A percentile compares a stretch with the other conserved stretches of the same genome.
phyloP scores from a whole-genome alignment of 2,113 vertebrate genomes.

The Anser cygnoides region DNA sequence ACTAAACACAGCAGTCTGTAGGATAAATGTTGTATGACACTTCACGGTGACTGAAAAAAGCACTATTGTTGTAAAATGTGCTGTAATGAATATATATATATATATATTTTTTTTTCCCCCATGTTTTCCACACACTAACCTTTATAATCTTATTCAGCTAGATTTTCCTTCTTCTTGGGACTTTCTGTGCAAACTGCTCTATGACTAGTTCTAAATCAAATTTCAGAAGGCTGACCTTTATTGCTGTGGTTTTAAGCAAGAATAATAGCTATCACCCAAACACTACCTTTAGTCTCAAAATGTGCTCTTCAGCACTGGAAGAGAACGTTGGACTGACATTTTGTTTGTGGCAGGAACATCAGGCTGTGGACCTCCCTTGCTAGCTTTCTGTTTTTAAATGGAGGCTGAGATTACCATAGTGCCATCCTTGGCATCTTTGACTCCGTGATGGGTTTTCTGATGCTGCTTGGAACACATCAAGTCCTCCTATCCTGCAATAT shows the following conservation, averaged over 20 bases:
- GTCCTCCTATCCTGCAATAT: background rate
- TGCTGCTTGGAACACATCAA: rapidly evolving
- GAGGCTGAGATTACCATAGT: background rate
- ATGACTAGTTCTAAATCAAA: background rate
- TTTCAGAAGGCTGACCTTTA: background rate
- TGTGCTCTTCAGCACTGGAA: background rate
- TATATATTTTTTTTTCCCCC: too few relatives aligned
- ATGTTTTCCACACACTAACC: background rate
- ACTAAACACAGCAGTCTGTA: background rate
- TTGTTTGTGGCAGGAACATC: background rate
- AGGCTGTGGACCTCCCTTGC: background rate
- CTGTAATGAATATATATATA: too few relatives aligned
- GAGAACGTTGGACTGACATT: background rate
- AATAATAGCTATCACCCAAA: background rate
- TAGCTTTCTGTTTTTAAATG: background rate
- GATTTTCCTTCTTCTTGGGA: background rate
- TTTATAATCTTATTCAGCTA: background rate
- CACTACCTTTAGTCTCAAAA: background rate
- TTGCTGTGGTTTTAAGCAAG: background rate
- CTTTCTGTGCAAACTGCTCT: background rate
- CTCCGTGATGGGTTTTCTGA: background rate
- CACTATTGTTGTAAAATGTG: background rate
- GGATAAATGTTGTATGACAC: background rate
- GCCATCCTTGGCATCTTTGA: background rate
- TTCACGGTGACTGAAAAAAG: rapidly evolving